Conservation (phyloP, 2,797 vertebrate species). For the Epinephelus awoara region DNA sequence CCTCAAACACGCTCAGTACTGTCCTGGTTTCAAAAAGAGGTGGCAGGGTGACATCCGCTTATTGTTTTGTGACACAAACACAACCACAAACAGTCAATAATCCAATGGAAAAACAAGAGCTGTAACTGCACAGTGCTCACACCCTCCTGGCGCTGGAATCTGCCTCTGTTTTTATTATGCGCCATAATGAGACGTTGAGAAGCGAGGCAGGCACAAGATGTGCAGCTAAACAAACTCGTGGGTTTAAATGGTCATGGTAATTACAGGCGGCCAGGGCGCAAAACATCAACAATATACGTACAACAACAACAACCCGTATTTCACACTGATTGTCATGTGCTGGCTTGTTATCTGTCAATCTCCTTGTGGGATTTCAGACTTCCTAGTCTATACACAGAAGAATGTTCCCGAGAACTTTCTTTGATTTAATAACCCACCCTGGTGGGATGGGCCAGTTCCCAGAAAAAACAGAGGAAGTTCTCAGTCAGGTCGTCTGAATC, state of each 20-base stretch:
- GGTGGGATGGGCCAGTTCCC: constrained; percentile 50
- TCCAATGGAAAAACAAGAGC: constrained; percentile 69
- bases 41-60: constrained; percentile 57
- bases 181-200: constrained; percentile 47
- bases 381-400: constrained; percentile 50
- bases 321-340: constrained; percentile 35
- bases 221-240: constrained; percentile 37
- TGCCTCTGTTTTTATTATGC: constrained; percentile 12
- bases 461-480: constrained; percentile 74
- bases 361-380: constrained; percentile 44
- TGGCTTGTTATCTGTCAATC: constrained; percentile 50
- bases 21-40: constrained; percentile 61
- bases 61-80: constrained; percentile 57
- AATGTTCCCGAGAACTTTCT: constrained; percentile 61
- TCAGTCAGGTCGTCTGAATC: constrained; percentile 66
- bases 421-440: constrained; percentile 57
- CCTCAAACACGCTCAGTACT: constrained; percentile 23
- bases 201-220: constrained; percentile 38
- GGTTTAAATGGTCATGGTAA: constrained; percentile 54
- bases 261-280: constrained; percentile 56
- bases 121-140: constrained; percentile 29
- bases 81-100: constrained; percentile 66
- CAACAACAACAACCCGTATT: constrained; percentile 48
- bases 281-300: constrained; percentile 54
- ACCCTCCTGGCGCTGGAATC: constrained; percentile 41